These are phyloP conservation scores for Holothuria glaberrima DNA, from an alignment of 35 echinoderm and acorn worm genomes.

Conservation along the genomic window DNA sequence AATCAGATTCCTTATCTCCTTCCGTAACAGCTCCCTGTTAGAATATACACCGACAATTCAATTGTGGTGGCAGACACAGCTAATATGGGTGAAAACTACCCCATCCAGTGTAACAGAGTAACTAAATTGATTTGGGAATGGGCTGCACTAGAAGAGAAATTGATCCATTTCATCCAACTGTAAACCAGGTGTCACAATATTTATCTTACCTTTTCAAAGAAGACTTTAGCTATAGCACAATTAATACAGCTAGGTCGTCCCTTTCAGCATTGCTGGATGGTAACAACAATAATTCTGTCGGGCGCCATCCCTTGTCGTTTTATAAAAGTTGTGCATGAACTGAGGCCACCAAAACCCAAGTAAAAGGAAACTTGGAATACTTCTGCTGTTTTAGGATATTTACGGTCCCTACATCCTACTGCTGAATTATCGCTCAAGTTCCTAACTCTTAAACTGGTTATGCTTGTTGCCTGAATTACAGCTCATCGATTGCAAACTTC, in stretches of 20 bases:
- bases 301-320: constrained; percentile 38
- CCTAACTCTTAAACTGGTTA: constrained; percentile 12
- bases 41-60: constrained; percentile 8
- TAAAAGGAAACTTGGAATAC: constrained; percentile 1
- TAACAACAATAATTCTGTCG: neutral
- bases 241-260: constrained; percentile 59
- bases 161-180: constrained; percentile 19
- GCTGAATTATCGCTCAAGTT: neutral
- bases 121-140: neutral
- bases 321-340: neutral
- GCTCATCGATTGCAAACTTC: constrained; percentile 2
- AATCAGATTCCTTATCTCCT: too few relatives aligned
- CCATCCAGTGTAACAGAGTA: neutral
- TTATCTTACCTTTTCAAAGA: constrained; percentile 23
- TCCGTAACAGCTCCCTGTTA: too few relatives aligned
- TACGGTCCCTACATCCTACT: neutral
- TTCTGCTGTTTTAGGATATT: neutral
- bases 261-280: too few relatives aligned
- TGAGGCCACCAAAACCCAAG: constrained; percentile 16
- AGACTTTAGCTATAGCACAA: constrained; percentile 52
- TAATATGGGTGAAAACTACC: neutral
- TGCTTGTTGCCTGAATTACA: constrained; percentile 38
- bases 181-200: constrained; percentile 32
- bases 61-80: neutral
- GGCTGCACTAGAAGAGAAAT: constrained; percentile 36